Percentiles rank a stretch among this genome's conserved stretches.
phyloP scores from a whole-genome alignment of 2,113 vertebrate species.

The Chloropsis hardwickii region DNA sequence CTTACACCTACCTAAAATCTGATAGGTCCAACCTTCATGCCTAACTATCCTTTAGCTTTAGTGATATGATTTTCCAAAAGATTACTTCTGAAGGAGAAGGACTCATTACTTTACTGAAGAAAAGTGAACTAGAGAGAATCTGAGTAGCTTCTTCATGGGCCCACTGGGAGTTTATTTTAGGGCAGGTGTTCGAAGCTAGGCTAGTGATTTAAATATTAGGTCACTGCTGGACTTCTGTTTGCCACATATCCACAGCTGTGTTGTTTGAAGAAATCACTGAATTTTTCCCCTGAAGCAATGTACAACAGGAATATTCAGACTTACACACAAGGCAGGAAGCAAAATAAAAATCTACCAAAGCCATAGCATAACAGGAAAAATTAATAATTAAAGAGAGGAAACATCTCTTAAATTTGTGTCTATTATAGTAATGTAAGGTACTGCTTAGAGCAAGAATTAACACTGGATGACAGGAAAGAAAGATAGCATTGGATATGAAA shows the following conservation, averaged over 20 bases:
- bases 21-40: neutral
- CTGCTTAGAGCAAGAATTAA: neutral
- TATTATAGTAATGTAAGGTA: neutral
- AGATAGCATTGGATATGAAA: neutral
- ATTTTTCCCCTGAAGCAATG: neutral
- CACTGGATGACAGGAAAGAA: neutral
- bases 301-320: neutral
- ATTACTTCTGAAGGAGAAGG: neutral
- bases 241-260: neutral
- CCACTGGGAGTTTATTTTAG: neutral
- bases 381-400: neutral
- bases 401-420: neutral
- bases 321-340: neutral
- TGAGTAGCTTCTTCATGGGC: neutral
- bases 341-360: neutral
- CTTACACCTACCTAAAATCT: neutral
- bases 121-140: neutral
- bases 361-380: neutral
- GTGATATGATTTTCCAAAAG: neutral
- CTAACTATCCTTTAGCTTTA: neutral
- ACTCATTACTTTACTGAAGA: neutral
- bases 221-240: neutral
- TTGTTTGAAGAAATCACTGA: neutral
- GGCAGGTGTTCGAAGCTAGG: neutral
- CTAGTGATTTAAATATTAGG: neutral